Conservation (phyloP, 1,140 invertebrate species). For the Atta cephalotes region DNA sequence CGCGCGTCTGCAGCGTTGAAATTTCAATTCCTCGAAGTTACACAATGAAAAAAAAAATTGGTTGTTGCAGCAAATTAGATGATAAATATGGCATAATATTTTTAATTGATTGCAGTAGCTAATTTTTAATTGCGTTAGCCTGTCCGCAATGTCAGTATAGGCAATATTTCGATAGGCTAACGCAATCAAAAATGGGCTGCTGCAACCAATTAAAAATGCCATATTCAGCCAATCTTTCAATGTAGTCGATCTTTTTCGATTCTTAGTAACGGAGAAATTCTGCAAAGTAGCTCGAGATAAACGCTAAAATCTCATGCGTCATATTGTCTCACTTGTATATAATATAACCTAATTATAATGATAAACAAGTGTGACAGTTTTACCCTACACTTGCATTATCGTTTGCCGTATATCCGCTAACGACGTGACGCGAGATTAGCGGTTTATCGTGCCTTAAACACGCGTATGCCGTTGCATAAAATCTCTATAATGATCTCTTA, state of each 20-base stretch:
- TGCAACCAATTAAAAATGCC: too few relatives aligned
- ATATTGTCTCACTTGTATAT: neutral
- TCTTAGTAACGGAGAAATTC: neutral
- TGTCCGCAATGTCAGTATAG: too few relatives aligned
- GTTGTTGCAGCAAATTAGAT: too few relatives aligned
- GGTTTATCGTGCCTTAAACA: neutral
- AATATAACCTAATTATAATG: neutral
- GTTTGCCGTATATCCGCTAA: neutral
- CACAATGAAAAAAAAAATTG: too few relatives aligned
- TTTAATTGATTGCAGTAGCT: too few relatives aligned
- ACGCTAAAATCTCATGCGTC: neutral
- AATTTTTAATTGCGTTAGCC: too few relatives aligned
- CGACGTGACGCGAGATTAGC: slow-evolving; percentile 3
- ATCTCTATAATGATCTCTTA: neutral
- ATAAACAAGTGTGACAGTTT: neutral
- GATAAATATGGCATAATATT: too few relatives aligned
- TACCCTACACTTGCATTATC: neutral
- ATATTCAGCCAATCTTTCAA: too few relatives aligned
- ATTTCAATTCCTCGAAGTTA: neutral
- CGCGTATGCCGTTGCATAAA: neutral
- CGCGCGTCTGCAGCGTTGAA: neutral
- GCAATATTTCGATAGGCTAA: too few relatives aligned
- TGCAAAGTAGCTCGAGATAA: neutral
- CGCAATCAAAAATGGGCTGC: too few relatives aligned
- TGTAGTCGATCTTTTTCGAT: neutral